Percentiles rank a stretch among this genome's conserved stretches.
phyloP scores from a whole-genome alignment of 2,888 invertebrate species.

The Crepidodera aurea region DNA sequence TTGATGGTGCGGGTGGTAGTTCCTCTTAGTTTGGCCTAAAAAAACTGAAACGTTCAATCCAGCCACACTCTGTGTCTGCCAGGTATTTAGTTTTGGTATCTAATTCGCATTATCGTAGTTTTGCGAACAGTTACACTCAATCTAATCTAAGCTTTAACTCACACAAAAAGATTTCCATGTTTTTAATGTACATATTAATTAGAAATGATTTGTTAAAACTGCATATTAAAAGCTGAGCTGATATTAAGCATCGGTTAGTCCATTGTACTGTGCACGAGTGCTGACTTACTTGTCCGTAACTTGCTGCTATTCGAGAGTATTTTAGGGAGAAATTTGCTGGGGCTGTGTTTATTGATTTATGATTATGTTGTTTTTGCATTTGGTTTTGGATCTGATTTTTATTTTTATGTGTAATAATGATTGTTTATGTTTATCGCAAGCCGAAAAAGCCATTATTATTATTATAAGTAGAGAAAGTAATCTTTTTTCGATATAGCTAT shows the following conservation, averaged over 20 bases:
- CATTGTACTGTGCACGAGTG: constrained; percentile 63
- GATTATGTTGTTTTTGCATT: constrained; percentile 17
- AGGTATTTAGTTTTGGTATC: constrained; percentile 24
- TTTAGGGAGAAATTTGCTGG: constrained; percentile 32
- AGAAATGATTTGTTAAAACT: constrained; percentile 60
- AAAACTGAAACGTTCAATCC: constrained; percentile 43
- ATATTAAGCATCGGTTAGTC: constrained; percentile 63
- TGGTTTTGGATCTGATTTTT: constrained; percentile 2
- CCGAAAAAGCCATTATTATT: constrained; percentile 22
- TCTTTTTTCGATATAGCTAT: neutral
- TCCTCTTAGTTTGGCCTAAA: constrained; percentile 49
- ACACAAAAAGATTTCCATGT: constrained; percentile 56
- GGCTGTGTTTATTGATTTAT: constrained; percentile 27
- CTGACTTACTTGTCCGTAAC: constrained; percentile 59
- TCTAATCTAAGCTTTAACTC: constrained; percentile 58
- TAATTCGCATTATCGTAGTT: constrained; percentile 35
- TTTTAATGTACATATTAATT: constrained; percentile 58
- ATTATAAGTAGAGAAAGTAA: neutral
- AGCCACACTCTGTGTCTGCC: constrained; percentile 40
- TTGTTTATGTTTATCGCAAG: constrained; percentile 22
- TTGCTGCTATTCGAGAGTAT: constrained; percentile 39
- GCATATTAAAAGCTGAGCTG: constrained; percentile 64
- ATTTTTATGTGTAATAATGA: constrained; percentile 14
- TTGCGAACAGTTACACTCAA: constrained; percentile 39
- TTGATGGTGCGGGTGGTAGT: constrained; percentile 48